Base-by-base conservation (phyloP, 2,113 vertebrate species). In the Sialia sialis region DNA sequence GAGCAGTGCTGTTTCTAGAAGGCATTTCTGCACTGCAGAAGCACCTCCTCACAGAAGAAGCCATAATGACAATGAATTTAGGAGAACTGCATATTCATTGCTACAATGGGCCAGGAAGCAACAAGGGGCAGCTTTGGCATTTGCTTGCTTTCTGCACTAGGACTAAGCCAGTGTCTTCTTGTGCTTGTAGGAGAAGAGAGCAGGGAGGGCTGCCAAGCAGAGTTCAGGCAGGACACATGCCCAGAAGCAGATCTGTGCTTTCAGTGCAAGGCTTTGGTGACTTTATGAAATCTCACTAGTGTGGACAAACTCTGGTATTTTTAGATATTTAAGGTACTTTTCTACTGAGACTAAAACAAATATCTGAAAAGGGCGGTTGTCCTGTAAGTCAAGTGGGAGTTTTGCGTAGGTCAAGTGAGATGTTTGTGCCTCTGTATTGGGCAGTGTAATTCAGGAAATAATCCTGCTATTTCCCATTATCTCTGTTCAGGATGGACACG, bases 401-500 rank as follows among this genome's bases (percentile, higher is more conserved):
- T 84, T 58, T 0, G 0, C 39, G 18, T 38, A 81, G 66, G 64
- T 89, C 43, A 70, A 62, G 76, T 78, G 81, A 82, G 56, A n/a
- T 9, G 5, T 84, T 73, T 67, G 43, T 89, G 51, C 13, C 62
- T 91, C 69, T 78, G 6, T 55, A 67, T 6, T 2, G 4, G 13
- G 36, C 29, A 36, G 9, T 0, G 0, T 58, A 84, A 25, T 39
- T 67, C 32, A 25, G 34, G 51, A 78, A 69, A 43, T 67, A 70
- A 67, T 66, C 48, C 43, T 74, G n/a, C 68, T 94, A 49, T 48
- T 95, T 88, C 46, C 36, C 5, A 0, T 67, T 84, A 16, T 21
- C 48, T 0, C 0, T 85, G 39, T 56, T 75, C 26, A 69, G 51
- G 32, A n/a, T 17, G 69, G 48, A 48, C 22, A 18, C 7, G 1